These are phyloP conservation scores for Cyphomyrus discorhynchus DNA, from an alignment of 2,113 vertebrate species.

Conservation along the genomic window DNA sequence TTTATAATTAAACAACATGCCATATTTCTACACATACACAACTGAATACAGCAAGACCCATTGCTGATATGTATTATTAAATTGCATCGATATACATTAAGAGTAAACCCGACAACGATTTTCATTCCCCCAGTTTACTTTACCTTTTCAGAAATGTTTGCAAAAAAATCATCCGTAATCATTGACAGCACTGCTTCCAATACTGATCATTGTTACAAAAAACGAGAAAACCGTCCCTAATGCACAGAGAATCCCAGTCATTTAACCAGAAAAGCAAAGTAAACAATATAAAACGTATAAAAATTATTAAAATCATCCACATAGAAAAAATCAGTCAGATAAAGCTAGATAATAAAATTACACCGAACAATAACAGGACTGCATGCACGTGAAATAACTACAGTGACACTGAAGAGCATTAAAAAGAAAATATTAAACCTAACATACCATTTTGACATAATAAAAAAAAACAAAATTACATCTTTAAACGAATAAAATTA, in stretches of 20 bases:
- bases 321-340: not conserved
- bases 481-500: slow-evolving; percentile 14
- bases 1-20: not conserved
- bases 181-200: not conserved
- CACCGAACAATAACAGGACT: not conserved
- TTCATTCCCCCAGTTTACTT: not conserved
- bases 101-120: not conserved
- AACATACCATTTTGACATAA: not conserved
- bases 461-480: slow-evolving; percentile 1
- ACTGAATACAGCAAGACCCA: not conserved
- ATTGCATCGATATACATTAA: not conserved
- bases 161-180: not conserved
- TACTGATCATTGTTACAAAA: not conserved
- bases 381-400: not conserved
- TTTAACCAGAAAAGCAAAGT: not conserved
- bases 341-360: not conserved
- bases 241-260: not conserved
- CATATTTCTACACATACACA: not conserved
- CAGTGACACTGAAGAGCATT: not conserved
- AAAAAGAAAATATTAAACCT: not conserved
- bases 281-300: not conserved
- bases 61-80: not conserved
- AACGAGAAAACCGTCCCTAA: not conserved
- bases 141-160: not conserved
- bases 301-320: not conserved